These are phyloP conservation scores for Venusia cambrica DNA, from an alignment of 2,888 invertebrate species.

Conservation along the genomic window DNA sequence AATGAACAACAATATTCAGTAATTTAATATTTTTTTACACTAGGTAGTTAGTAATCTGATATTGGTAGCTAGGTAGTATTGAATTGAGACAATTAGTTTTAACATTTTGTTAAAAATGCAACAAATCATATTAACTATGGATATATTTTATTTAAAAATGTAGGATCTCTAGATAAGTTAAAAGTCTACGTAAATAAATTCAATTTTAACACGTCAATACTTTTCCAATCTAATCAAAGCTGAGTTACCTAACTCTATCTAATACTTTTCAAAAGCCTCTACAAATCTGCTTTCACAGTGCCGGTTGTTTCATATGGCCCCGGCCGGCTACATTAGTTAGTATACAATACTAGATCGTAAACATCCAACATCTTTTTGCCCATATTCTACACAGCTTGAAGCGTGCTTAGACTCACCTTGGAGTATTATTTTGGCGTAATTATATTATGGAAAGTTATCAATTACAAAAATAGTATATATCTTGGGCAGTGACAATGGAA, in stretches of 20 bases:
- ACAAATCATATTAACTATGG: conserved; percentile 36
- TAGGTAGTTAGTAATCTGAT: too few relatives aligned
- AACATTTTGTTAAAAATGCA: conserved; percentile 48
- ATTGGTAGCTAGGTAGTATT: too few relatives aligned
- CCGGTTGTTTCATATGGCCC: too few relatives aligned
- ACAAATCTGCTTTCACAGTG: too few relatives aligned
- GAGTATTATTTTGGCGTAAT: conserved; percentile 49
- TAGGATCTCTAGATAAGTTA: too few relatives aligned
- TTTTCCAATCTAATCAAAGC: too few relatives aligned
- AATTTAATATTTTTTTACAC: conserved; percentile 25
- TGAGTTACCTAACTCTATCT: too few relatives aligned
- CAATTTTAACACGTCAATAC: too few relatives aligned
- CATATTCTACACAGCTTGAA: conserved; percentile 36
- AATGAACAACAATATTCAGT: conserved; percentile 32
- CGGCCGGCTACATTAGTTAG: too few relatives aligned
- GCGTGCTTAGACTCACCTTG: conserved; percentile 55
- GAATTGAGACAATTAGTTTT: conserved; percentile 43
- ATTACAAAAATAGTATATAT: conserved; percentile 52
- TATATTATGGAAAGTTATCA: conserved; percentile 36
- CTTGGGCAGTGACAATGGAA: conserved; percentile 54
- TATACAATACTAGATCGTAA: conserved; percentile 13
- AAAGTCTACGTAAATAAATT: too few relatives aligned
- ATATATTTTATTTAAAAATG: too few relatives aligned
- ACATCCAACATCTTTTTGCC: conserved; percentile 25
- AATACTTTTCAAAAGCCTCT: too few relatives aligned